phyloP scores from a whole-genome alignment of 2,113 vertebrate species.

The Puffinus mauretanicus region DNA sequence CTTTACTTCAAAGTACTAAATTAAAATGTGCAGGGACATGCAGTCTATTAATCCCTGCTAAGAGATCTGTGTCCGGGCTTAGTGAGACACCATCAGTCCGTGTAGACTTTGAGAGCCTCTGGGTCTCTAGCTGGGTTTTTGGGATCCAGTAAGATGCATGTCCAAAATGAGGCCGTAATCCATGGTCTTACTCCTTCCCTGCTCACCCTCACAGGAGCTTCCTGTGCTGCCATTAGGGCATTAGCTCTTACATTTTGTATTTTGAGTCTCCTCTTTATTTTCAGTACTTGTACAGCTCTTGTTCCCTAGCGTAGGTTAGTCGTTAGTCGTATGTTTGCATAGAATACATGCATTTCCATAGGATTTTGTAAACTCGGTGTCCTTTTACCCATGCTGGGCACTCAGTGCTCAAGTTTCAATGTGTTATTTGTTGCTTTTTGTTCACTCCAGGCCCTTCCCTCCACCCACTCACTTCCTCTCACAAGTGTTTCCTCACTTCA shows the following conservation, averaged over 20 bases:
- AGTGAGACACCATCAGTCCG: not conserved
- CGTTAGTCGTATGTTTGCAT: not conserved
- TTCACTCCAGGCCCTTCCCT: constrained; percentile 29
- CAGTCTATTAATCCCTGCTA: not conserved
- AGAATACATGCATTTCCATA: not conserved
- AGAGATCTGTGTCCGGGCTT: not conserved
- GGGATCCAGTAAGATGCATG: not conserved
- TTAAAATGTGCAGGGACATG: not conserved
- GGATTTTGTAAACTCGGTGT: not conserved
- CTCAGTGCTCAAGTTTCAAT: not conserved
- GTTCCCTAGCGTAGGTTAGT: not conserved
- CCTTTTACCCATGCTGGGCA: not conserved
- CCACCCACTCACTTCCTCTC: constrained; percentile 53
- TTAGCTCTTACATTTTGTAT: not conserved
- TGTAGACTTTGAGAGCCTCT: not conserved
- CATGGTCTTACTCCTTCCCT: not conserved
- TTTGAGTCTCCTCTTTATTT: not conserved
- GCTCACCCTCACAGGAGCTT: not conserved
- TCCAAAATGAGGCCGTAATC: not conserved
- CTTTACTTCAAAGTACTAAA: not conserved
- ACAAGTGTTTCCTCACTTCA: constrained; percentile 15
- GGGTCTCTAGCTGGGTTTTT: not conserved
- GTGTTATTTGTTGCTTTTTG: constrained; percentile 29
- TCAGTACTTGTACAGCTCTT: not conserved
- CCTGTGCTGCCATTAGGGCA: not conserved